Conservation (phyloP, 2,113 vertebrate genomes). For the Onychostruthus taczanowskii region DNA sequence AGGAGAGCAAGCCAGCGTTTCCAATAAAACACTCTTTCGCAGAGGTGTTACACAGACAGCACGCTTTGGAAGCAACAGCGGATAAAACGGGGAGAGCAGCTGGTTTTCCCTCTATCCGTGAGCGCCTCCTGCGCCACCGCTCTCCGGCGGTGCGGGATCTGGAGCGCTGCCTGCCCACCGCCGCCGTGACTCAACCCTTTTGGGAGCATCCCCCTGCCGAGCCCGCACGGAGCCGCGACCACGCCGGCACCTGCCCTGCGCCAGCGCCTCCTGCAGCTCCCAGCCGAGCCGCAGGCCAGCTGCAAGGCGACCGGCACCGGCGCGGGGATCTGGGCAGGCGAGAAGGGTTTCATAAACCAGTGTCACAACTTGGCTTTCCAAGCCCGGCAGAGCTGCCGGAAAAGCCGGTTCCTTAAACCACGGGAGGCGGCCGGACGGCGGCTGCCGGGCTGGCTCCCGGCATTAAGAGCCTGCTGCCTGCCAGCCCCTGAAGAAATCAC, state of each 20-base stretch:
- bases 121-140: neutral
- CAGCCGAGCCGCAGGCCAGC: neutral
- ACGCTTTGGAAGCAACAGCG: neutral
- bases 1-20: neutral
- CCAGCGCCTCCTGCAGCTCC: neutral
- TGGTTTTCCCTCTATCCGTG: neutral
- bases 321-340: neutral
- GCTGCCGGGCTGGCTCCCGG: neutral
- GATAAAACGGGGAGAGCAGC: neutral
- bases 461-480: neutral
- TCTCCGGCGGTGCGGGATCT: neutral
- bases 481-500: neutral
- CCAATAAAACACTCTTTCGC: neutral
- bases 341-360: neutral
- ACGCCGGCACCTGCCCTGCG: neutral
- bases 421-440: neutral
- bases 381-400: neutral
- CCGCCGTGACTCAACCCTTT: constrained; percentile 52
- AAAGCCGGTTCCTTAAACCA: neutral
- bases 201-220: neutral
- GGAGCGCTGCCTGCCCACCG: neutral
- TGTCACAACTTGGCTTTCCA: neutral
- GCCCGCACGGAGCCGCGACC: neutral
- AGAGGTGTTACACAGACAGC: neutral
- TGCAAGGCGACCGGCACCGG: neutral